Conservation (phyloP, 1,140 invertebrate genomes). For the Eriocheir sinensis region DNA sequence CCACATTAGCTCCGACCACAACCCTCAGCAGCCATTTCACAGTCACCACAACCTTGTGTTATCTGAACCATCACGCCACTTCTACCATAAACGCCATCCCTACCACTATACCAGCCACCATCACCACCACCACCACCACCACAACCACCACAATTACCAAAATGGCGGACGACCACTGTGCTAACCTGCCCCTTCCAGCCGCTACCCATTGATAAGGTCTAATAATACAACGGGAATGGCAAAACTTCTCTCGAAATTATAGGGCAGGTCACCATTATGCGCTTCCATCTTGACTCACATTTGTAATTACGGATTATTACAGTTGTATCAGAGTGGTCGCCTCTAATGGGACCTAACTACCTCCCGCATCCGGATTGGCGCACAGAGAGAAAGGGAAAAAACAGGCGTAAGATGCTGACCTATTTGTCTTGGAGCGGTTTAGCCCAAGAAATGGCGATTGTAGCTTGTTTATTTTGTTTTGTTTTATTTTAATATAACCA, state of each 20-base stretch:
- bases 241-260: slow-evolving; percentile 30
- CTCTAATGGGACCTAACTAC: slow-evolving; percentile 60
- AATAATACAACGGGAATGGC: slow-evolving; percentile 60
- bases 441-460: too few relatives aligned
- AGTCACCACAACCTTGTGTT: background rate
- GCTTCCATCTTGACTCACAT: slow-evolving; percentile 68
- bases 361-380: slow-evolving; percentile 52
- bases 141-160: background rate
- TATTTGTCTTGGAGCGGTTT: background rate
- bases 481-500: too few relatives aligned
- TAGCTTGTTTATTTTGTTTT: too few relatives aligned
- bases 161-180: background rate
- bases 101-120: slow-evolving; percentile 39
- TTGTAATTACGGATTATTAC: slow-evolving; percentile 69
- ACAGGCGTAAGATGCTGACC: background rate
- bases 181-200: slow-evolving; percentile 34
- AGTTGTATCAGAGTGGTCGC: slow-evolving; percentile 50
- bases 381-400: background rate
- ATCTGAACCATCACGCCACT: slow-evolving; percentile 9
- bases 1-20: slow-evolving; percentile 8
- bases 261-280: slow-evolving; percentile 52
- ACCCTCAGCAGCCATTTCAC: background rate
- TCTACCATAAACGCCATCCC: background rate
- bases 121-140: background rate
- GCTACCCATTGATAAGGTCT: slow-evolving; percentile 49